phyloP scores from a whole-genome alignment of 2,113 vertebrate species.

The Callipepla californica region DNA sequence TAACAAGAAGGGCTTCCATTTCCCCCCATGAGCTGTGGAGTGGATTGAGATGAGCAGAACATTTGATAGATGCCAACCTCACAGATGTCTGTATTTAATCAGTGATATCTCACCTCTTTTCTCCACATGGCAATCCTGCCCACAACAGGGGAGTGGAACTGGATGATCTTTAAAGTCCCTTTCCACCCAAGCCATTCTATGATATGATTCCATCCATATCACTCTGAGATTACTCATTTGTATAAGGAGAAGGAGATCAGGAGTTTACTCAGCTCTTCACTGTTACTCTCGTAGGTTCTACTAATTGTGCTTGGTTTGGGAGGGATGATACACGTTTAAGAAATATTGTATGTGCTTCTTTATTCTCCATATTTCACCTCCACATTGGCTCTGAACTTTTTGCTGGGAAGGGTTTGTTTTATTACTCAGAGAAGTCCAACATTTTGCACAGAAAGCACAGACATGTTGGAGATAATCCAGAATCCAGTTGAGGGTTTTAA shows the following conservation, averaged over 20 bases:
- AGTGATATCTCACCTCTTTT: not conserved
- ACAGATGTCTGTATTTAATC: not conserved
- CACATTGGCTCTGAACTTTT: not conserved
- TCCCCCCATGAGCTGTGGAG: not conserved
- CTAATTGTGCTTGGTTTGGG: not conserved
- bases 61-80: not conserved
- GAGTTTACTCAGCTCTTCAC: not conserved
- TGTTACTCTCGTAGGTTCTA: not conserved
- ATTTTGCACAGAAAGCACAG: not conserved
- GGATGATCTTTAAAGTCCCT: not conserved
- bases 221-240: not conserved
- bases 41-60: not conserved
- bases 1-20: not conserved
- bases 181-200: not conserved
- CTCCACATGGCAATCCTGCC: not conserved
- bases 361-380: not conserved
- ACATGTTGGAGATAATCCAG: conserved; percentile 34
- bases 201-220: not conserved
- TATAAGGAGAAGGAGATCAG: not conserved
- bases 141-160: not conserved
- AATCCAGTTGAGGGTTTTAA: conserved; percentile 16
- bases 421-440: not conserved
- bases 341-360: not conserved
- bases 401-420: not conserved
- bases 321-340: not conserved